phyloP scores from a whole-genome alignment of 2,797 vertebrate genomes.

The Semaprochilodus insignis region DNA sequence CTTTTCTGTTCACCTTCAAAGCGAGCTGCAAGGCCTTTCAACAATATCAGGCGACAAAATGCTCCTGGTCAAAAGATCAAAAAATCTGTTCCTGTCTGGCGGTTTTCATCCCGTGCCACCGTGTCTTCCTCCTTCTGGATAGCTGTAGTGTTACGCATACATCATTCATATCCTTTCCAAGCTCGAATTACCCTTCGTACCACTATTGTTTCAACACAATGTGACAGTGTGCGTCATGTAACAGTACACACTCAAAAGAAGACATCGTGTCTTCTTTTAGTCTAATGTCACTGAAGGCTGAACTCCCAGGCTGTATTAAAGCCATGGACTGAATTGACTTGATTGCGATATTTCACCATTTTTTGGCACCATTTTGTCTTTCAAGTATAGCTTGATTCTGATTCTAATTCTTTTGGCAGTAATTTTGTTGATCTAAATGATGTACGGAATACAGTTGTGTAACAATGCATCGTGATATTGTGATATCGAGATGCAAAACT shows the following conservation, averaged over 20 bases:
- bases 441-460: neutral
- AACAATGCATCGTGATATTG: no score
- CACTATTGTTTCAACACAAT: slow-evolving; percentile 1
- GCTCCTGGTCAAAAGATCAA: slow-evolving; percentile 62
- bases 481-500: no score
- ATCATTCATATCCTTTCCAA: slow-evolving; percentile 20
- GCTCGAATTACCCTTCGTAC: slow-evolving; percentile 6
- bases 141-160: slow-evolving; percentile 4
- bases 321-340: no score
- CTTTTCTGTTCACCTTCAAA: slow-evolving; percentile 60
- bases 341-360: no score
- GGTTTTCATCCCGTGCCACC: slow-evolving; percentile 36
- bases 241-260: neutral
- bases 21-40: slow-evolving; percentile 48
- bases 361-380: no score
- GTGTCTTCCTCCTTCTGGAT: slow-evolving; percentile 24
- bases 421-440: neutral
- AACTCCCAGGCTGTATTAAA: neutral
- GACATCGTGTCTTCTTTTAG: neutral
- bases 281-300: neutral
- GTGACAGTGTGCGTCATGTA: neutral
- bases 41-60: slow-evolving; percentile 63
- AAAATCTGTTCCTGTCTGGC: slow-evolving; percentile 50
- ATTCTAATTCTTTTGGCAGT: neutral
- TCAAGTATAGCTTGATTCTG: no score